These are phyloP conservation scores for Drosophila grimshawi DNA, from an alignment of 1,140 invertebrate species.

Conservation along the genomic window DNA sequence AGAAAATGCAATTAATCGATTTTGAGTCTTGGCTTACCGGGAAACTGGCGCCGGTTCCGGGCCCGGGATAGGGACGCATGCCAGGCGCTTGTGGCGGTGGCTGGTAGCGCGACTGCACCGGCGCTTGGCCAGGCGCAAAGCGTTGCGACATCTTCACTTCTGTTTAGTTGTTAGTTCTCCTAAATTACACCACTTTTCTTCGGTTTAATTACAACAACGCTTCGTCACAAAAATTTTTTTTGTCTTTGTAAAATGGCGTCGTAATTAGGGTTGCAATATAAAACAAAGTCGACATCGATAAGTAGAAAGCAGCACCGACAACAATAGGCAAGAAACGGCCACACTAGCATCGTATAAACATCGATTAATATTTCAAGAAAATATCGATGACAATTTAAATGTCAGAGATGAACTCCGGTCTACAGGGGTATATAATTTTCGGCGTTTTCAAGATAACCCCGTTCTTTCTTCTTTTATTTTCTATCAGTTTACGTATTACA, in stretches of 20 bases:
- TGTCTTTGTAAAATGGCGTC: slow-evolving; percentile 71
- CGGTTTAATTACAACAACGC: slow-evolving; percentile 58
- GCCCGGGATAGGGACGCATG: slow-evolving; percentile 77
- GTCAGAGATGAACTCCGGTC: too few relatives aligned
- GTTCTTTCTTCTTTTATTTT: too few relatives aligned
- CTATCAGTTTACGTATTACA: too few relatives aligned
- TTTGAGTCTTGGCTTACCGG: slow-evolving; percentile 61
- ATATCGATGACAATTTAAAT: too few relatives aligned
- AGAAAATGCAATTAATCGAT: slow-evolving; percentile 19
- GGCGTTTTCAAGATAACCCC: too few relatives aligned
- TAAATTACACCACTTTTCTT: slow-evolving; percentile 40
- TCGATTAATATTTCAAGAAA: background rate
- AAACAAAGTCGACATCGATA: background rate
- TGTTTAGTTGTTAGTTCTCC: slow-evolving; percentile 1
- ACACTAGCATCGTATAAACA: background rate
- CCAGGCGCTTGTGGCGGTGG: slow-evolving; percentile 76
- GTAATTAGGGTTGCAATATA: slow-evolving; percentile 50
- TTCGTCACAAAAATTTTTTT: slow-evolving; percentile 55
- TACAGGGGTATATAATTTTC: too few relatives aligned
- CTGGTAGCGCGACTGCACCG: slow-evolving; percentile 79
- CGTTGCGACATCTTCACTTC: slow-evolving; percentile 76
- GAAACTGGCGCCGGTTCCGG: slow-evolving; percentile 70
- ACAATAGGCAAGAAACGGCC: slow-evolving; percentile 1
- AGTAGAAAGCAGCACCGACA: background rate
- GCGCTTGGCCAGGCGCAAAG: slow-evolving; percentile 80